Conservation (phyloP, 1,140 invertebrate species). For the Ectropis grisescens region DNA sequence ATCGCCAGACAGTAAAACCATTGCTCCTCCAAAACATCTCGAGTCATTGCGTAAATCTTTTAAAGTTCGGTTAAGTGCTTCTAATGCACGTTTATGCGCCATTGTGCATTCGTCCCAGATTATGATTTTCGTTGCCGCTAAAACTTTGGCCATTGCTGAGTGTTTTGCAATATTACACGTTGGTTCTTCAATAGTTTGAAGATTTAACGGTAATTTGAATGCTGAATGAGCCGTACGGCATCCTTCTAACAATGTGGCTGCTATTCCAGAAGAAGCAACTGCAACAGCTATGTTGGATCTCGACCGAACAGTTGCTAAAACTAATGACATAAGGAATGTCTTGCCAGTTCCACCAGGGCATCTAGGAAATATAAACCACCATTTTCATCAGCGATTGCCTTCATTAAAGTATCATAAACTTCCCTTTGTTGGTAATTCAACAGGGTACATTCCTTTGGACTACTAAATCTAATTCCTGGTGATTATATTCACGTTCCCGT, state of each 20-base stretch:
- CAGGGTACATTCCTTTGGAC: conserved; percentile 31
- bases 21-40: conserved; percentile 20
- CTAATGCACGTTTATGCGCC: conserved; percentile 40
- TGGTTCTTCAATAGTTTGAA: no score
- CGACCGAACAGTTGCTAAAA: no score
- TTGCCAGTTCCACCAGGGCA: no score
- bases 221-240: conserved; percentile 67
- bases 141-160: no score
- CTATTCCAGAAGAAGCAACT: no score
- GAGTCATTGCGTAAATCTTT: conserved; percentile 18
- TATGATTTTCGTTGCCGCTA: no score
- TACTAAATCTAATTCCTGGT: conserved; percentile 12
- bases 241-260: no score
- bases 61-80: no score
- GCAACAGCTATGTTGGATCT: no score
- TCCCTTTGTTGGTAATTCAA: conserved; percentile 31
- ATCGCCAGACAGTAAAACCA: conserved; percentile 60
- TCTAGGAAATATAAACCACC: conserved; percentile 45
- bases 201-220: no score
- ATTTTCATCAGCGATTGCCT: conserved; percentile 23
- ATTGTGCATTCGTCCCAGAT: no score
- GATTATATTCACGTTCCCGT: conserved; percentile 34
- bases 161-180: no score
- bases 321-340: conserved; percentile 48
- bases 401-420: conserved; percentile 43